Evolutionary conservation across 2,113 vertebrate genomes (phyloP).

Genomic region (Jacana jacana): DNA sequence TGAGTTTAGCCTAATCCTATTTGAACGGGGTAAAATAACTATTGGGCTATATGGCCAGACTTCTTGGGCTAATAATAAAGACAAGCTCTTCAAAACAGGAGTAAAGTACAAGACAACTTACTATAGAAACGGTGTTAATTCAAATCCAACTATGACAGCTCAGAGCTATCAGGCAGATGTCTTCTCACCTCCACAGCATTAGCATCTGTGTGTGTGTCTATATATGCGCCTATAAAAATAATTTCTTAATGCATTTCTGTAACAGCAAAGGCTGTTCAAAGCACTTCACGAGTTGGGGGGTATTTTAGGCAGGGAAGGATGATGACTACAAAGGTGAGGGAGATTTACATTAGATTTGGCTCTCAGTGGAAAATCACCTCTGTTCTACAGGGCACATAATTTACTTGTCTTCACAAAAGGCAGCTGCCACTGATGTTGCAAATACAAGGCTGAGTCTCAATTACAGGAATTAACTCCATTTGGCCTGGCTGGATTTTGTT

Average conservation of each 20-base stretch:
- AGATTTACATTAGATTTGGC: background rate
- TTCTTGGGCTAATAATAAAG: background rate
- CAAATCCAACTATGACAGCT: background rate
- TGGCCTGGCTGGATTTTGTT: constrained; percentile 10
- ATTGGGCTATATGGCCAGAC: background rate
- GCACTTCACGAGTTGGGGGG: background rate
- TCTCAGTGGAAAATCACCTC: constrained; percentile 12
- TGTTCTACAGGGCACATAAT: background rate
- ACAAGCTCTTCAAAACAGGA: background rate
- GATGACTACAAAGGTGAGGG: constrained; percentile 19
- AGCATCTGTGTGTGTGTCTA: background rate
- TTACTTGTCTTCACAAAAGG: constrained; percentile 34
- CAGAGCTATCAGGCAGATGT: background rate
- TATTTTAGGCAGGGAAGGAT: background rate
- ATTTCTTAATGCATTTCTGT: constrained; percentile 24
- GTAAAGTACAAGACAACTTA: background rate
- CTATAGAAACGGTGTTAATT: background rate
- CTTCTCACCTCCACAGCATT: constrained; percentile 27
- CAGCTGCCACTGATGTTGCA: background rate
- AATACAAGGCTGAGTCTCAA: background rate
- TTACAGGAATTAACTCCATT: constrained; percentile 20
- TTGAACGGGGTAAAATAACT: background rate
- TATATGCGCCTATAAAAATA: background rate
- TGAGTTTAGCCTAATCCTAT: background rate
- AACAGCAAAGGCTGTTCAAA: background rate